Conservation (phyloP, 2,113 vertebrate genomes). For the Tupaia tana region DNA sequence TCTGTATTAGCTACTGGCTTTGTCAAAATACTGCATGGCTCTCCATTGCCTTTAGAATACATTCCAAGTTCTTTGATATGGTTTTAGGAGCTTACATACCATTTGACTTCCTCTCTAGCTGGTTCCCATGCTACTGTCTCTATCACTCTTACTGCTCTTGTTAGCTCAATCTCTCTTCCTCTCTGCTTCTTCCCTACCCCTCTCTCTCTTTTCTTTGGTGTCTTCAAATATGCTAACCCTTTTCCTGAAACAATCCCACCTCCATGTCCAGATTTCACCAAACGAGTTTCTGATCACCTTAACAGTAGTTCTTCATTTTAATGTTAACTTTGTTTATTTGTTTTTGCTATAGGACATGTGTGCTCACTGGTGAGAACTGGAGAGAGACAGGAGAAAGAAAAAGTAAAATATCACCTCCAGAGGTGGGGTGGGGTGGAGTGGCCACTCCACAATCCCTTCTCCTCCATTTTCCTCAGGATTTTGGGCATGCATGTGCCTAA, state of each 20-base stretch:
- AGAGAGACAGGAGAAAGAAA: too few species aligned
- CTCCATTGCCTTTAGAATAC: background rate
- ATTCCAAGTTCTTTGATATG: background rate
- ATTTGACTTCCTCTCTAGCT: background rate
- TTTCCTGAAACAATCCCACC: background rate
- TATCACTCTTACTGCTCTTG: background rate
- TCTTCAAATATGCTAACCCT: background rate
- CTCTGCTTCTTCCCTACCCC: background rate
- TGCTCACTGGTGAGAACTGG: too few species aligned
- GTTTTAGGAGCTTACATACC: background rate
- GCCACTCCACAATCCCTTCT: too few species aligned
- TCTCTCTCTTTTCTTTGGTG: background rate
- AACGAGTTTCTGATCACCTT: too few species aligned
- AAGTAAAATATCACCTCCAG: too few species aligned
- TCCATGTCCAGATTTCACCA: background rate
- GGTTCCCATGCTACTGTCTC: background rate
- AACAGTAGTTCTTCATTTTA: background rate
- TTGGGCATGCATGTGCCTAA: too few species aligned
- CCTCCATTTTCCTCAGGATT: too few species aligned
- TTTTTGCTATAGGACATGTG: too few species aligned
- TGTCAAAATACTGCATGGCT: background rate
- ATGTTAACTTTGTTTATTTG: background rate
- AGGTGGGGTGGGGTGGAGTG: too few species aligned
- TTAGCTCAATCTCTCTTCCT: background rate
- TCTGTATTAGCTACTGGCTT: background rate